Evolutionary conservation across 1,140 invertebrate species (phyloP).

Genomic region (Drosophila tsacasi): DNA sequence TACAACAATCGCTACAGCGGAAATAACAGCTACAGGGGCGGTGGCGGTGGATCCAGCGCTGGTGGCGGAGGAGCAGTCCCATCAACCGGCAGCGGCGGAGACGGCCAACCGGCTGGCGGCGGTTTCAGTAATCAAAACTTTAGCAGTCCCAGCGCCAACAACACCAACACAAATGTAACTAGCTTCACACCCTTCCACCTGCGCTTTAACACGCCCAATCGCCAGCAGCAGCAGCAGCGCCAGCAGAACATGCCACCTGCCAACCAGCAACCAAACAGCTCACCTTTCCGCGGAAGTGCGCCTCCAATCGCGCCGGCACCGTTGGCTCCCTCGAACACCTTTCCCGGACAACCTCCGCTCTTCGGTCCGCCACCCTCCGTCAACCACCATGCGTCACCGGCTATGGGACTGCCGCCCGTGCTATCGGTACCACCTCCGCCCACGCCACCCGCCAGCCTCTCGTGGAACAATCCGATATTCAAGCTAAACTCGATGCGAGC

Average conservation of each 20-base stretch:
- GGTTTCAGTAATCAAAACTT: slow-evolving; percentile 56
- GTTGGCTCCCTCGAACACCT: slow-evolving; percentile 33
- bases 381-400: slow-evolving; percentile 20
- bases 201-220: slow-evolving; percentile 71
- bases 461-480: slow-evolving; percentile 70
- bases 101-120: slow-evolving; percentile 9
- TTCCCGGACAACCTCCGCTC: slow-evolving; percentile 34
- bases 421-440: slow-evolving; percentile 74
- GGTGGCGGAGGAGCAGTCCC: slow-evolving; percentile 78
- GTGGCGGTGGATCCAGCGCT: slow-evolving; percentile 62
- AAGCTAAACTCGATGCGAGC: slow-evolving; percentile 58
- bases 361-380: slow-evolving; percentile 23
- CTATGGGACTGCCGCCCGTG: slow-evolving; percentile 40
- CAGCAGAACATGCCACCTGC: slow-evolving; percentile 32
- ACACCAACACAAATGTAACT: slow-evolving; percentile 21
- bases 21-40: slow-evolving; percentile 75
- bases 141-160: slow-evolving; percentile 48
- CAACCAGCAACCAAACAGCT: slow-evolving; percentile 16
- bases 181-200: slow-evolving; percentile 75
- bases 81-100: slow-evolving; percentile 30
- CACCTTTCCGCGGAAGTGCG: slow-evolving; percentile 17
- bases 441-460: slow-evolving; percentile 64
- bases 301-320: slow-evolving; percentile 5
- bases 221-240: slow-evolving; percentile 56
- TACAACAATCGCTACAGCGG: slow-evolving; percentile 85